Conservation (phyloP, 2,797 vertebrate genomes). For the Taeniopygia guttata region DNA sequence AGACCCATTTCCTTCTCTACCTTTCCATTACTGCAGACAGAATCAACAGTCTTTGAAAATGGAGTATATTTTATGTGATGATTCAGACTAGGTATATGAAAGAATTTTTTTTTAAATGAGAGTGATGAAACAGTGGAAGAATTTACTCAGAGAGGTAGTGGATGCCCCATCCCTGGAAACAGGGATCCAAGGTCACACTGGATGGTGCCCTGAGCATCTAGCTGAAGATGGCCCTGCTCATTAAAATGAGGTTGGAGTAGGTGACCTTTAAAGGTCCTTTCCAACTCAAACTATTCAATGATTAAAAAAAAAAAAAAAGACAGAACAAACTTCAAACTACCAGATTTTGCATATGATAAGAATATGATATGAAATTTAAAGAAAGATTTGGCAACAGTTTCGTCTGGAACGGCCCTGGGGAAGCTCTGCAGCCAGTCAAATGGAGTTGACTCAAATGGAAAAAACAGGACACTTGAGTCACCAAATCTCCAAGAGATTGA, state of each 20-base stretch:
- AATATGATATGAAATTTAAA: neutral
- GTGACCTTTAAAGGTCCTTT: neutral
- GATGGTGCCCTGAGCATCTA: neutral
- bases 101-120: accelerated
- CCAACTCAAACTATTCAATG: neutral
- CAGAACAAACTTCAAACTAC: neutral
- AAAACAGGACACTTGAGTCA: neutral
- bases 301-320: accelerated
- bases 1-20: neutral
- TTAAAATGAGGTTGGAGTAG: neutral
- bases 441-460: neutral
- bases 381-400: neutral
- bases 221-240: neutral
- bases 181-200: neutral
- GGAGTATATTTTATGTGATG: neutral
- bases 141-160: neutral
- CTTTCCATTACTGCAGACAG: neutral
- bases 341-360: neutral
- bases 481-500: neutral
- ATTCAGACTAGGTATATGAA: neutral
- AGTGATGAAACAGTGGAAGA: neutral
- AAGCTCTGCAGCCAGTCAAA: neutral
- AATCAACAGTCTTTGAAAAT: neutral
- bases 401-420: neutral
- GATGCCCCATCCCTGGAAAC: neutral